Conservation (phyloP, 1,140 invertebrate genomes). For the Harlomillsia oculata region DNA sequence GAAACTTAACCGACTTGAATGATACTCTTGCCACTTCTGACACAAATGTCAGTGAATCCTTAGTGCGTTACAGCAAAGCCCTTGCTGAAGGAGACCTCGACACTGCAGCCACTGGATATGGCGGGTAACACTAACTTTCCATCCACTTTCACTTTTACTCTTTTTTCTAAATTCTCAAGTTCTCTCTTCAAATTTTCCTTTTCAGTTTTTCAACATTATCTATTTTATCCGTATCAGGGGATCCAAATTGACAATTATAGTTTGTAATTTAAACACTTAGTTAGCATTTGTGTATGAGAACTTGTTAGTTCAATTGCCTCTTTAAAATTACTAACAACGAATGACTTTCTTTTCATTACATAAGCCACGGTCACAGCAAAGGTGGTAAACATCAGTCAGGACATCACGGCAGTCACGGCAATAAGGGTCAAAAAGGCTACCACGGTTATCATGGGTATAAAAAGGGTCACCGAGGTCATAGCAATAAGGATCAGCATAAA, state of each 20-base stretch:
- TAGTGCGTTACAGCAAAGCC: slow-evolving; percentile 11
- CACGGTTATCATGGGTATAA: slow-evolving; percentile 29
- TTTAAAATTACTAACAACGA: not conserved
- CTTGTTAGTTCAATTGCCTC: not conserved
- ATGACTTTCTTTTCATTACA: not conserved
- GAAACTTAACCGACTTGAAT: slow-evolving; percentile 20
- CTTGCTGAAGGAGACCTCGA: slow-evolving; percentile 16
- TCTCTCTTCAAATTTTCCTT: not conserved
- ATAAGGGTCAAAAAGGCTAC: slow-evolving; percentile 22
- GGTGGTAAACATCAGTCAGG: slow-evolving; percentile 23
- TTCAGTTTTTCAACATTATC: not conserved
- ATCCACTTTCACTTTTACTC: not conserved
- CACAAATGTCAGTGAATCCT: slow-evolving; percentile 20
- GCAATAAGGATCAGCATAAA: slow-evolving; percentile 28
- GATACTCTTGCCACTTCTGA: slow-evolving; percentile 8
- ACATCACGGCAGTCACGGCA: slow-evolving; percentile 17
- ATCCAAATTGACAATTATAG: no score
- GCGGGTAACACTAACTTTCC: slow-evolving; percentile 6
- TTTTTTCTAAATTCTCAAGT: not conserved
- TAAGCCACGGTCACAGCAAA: slow-evolving; percentile 16
- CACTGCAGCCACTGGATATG: slow-evolving; percentile 32
- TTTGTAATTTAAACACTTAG: no score
- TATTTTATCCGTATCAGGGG: not conserved
- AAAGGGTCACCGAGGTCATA: slow-evolving; percentile 25
- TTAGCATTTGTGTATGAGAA: not conserved